Base-by-base conservation (phyloP, 2,797 vertebrate species). In the Jordanella pulchra region DNA sequence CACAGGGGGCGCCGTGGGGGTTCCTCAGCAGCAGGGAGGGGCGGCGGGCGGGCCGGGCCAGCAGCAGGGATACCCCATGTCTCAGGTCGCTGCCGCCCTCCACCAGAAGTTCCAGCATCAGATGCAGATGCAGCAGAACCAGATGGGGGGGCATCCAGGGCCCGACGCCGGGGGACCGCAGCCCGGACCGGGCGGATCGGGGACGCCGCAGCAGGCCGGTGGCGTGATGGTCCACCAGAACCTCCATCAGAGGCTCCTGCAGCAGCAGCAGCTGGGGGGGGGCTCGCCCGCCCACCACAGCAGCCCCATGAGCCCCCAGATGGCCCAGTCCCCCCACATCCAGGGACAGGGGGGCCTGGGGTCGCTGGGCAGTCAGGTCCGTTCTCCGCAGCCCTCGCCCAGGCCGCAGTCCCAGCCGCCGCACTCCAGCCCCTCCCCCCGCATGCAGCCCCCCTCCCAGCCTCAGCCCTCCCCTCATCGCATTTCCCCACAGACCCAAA, bases 381-480 rank as follows among this genome's bases (percentile, higher is more conserved):
- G 98, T 56, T 99, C 98, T 32, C 98, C 98, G 0, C 97, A 99
- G 91, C 98, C 97, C 0, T 96, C 97, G 6, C 97, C 97, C 0
- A 95, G 98, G 72, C 98, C 97, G 25, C 98, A 99, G 91, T 98
- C 98, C n/a, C 96, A 95, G 53, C 95, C 95, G 0, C 92, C 97
- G 2, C 97, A 96, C 92, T 99, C 97, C 77, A 99, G 98, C 93
- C 97, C 97, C 0, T 99, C 97, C 76, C 98, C 97, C 0, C 95
- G 98, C 93, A 97, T 98, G 96, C 98, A 99, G 77, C 97, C 97
- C 75, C 96, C 97, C 72, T 95, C 97, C 13, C 94, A 96, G 78
- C 94, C 94, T 32, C 97, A 98, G 87, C 92, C 93, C 48, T 93
- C 93, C 0, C 93, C 93, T 3, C 92, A 93, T 65, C 91, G 92